Evolutionary conservation across 2,888 invertebrate genomes (phyloP), one percentile per base, ranked within the genome.

Genomic region (Stegana nigrithorax): DNA sequence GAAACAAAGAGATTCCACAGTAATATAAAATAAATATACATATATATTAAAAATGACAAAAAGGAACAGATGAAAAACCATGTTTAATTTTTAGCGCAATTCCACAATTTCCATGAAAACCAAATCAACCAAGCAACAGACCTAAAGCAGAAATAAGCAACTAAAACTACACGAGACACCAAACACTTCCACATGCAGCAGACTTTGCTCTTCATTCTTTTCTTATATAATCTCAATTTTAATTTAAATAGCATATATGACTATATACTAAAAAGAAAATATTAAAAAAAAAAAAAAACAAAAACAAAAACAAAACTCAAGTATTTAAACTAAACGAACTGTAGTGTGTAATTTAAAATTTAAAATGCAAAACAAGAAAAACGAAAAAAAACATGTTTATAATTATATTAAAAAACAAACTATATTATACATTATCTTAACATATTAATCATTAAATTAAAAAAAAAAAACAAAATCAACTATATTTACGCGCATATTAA

Each of bases 261-360:
- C n/a, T n/a, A n/a, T n/a, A n/a, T n/a, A n/a, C n/a, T n/a, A n/a
- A n/a, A 10, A 42, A 10, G 14, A 2, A 42, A 42, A 42, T n/a
- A 10, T 42, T 10, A 36, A 19, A 12, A 32, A 53, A 53, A 5
- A 45, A 59, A 25, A 44, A 50, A 62, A 57, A 60, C 64, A 68
- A 63, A 64, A 39, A 65, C 32, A 65, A 61, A 65, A 39, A 59
- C 61, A n/a, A 55, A 19, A 21, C 53, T 19, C 32, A 64, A 63
- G 56, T 62, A 67, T 59, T 42, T 55, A 60, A 64, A 63, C 59
- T 60, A 64, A 61, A 55, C 80, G 73, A 75, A 75, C 78, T 75
- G 80, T 78, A 78, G 75, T 73, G 72, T 75, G 80, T 75, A 75
- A 80, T 70, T 73, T 63, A 63, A 61, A 67, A n/a, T n/a, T n/a